Conservation (phyloP, 2,888 invertebrate genomes). For the Blomia tropicalis region DNA sequence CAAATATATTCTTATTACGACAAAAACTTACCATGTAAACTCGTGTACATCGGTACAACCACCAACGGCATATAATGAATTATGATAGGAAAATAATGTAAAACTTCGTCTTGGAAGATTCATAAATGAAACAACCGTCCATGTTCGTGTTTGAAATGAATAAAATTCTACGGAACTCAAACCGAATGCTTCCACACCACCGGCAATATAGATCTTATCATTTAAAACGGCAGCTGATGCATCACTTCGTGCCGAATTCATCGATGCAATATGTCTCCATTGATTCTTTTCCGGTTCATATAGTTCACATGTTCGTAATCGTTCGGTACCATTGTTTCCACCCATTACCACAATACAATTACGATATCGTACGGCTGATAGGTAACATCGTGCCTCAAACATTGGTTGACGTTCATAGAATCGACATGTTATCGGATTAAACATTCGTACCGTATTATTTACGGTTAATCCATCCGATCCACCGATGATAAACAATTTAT, state of each 20-base stretch:
- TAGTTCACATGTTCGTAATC: neutral
- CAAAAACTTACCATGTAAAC: neutral
- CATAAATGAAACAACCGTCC: conserved; percentile 1
- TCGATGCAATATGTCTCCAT: neutral
- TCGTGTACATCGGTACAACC: neutral
- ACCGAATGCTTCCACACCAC: neutral
- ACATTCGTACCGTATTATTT: neutral
- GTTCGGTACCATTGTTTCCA: neutral
- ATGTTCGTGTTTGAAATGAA: neutral
- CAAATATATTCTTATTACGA: neutral
- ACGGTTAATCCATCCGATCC: neutral
- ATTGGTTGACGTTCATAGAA: neutral
- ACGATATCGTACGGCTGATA: neutral
- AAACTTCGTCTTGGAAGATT: neutral
- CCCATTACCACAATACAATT: neutral
- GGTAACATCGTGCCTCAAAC: neutral
- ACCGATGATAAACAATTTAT: neutral
- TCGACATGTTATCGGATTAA: neutral
- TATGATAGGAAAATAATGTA: neutral
- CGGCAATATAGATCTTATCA: neutral
- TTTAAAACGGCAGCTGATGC: neutral
- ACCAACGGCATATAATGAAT: neutral
- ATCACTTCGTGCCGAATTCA: neutral
- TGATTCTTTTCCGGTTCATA: neutral
- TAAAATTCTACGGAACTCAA: neutral